Percentiles rank a stretch among this genome's conserved stretches.
Conservation (phyloP, 2,888 invertebrate genomes). For the Stratiomys singularior region DNA sequence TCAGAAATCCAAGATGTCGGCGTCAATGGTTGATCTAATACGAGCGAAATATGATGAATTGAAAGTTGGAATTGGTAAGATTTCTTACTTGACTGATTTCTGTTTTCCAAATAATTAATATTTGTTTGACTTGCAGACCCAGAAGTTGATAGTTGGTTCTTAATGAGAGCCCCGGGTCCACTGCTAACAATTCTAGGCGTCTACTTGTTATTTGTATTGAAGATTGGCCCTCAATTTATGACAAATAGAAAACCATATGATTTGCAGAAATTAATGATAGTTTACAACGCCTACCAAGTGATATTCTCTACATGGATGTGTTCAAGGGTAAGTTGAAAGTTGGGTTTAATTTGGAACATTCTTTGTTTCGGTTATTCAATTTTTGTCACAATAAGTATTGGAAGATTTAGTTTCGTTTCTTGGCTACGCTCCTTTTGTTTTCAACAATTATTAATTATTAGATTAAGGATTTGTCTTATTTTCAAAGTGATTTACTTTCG, state of each 20-base stretch:
- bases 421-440: too few species aligned
- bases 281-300: constrained; percentile 91
- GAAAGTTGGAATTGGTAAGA: constrained; percentile 51
- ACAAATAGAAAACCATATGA: constrained; percentile 78
- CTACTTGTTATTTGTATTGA: constrained; percentile 79
- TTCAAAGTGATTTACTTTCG: too few species aligned
- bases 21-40: constrained; percentile 44
- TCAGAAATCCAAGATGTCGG: constrained; percentile 43
- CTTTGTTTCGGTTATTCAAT: constrained; percentile 3
- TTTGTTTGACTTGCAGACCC: constrained; percentile 71
- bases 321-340: constrained; percentile 59
- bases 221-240: constrained; percentile 81
- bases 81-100: constrained; percentile 67
- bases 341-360: too few species aligned
- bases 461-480: too few species aligned
- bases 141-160: constrained; percentile 78
- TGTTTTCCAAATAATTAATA: neutral
- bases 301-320: constrained; percentile 80
- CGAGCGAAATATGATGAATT: constrained; percentile 49
- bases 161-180: constrained; percentile 81
- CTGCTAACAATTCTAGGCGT: constrained; percentile 72
- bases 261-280: constrained; percentile 76
- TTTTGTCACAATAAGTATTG: neutral
- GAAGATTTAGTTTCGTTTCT: neutral
- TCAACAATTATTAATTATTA: too few species aligned